A percentile compares a stretch with the other conserved stretches of the same genome.
phyloP scores from a whole-genome alignment of 2,113 vertebrate genomes.

The Thamnaconus septentrionalis region DNA sequence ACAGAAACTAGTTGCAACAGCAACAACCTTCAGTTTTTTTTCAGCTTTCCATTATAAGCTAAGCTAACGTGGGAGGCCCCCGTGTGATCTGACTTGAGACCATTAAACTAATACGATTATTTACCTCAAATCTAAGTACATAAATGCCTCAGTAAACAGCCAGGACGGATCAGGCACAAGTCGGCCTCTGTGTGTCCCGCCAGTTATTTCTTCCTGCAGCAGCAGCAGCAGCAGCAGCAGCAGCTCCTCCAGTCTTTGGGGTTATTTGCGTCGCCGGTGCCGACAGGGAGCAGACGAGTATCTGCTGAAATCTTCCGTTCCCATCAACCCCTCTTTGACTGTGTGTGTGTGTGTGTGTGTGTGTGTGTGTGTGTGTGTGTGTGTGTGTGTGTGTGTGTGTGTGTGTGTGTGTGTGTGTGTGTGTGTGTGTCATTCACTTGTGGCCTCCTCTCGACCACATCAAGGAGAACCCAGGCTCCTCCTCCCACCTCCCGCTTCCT shows the following conservation, averaged over 20 bases:
- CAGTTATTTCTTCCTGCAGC: conserved; percentile 18
- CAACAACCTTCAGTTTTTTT: too few relatives aligned
- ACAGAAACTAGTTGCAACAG: too few relatives aligned
- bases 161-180: conserved; percentile 4
- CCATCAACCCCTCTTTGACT: conserved; percentile 14
- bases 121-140: neutral
- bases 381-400: too few relatives aligned
- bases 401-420: too few relatives aligned
- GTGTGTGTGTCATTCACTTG: too few relatives aligned
- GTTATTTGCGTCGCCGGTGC: conserved; percentile 30
- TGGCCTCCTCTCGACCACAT: too few relatives aligned
- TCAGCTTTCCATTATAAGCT: conserved; percentile 2
- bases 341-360: conserved; percentile 2
- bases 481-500: conserved; percentile 37
- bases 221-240: conserved; percentile 2
- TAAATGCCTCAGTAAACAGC: neutral
- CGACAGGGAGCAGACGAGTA: conserved; percentile 28
- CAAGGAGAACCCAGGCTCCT: neutral
- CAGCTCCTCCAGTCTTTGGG: conserved; percentile 38
- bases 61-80: neutral
- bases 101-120: neutral
- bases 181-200: neutral
- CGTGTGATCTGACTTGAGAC: neutral
- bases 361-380: conserved; percentile 21
- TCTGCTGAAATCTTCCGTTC: conserved; percentile 13